Evolutionary conservation across 2,888 invertebrate genomes (phyloP), one percentile per base, ranked within the genome.

Genomic region (Thera britannica): DNA sequence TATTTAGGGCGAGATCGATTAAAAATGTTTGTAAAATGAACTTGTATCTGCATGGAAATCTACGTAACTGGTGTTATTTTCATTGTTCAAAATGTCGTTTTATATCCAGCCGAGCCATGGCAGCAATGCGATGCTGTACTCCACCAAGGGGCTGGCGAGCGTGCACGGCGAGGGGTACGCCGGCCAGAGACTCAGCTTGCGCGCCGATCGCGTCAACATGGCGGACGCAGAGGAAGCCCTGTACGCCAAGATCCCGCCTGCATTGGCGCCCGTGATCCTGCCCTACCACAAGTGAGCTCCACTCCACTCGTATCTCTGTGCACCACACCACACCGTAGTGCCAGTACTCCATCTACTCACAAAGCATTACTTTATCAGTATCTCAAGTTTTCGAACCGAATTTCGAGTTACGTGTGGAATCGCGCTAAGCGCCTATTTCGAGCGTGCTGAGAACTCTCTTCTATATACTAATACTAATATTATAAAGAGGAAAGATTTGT

Each of bases 281-380:
- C 92, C 92, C 0, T 74, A 68, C 0, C 92, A 92, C 72, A 91
- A 90, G 91, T 91, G 58, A 79, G 80, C 75, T 2, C 4, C 8
- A 46, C 44, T 9, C 8, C 2, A 9, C 9, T 46, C 1, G 2
- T 46, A 9, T 46, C 8, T 44, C 7, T 44, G 6, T 23, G 23
- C 23, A 23, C 23, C 23, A 23, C 23, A 23, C 23, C 23, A 23
- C 23, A 23, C 23, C 23, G 23, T 23, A 23, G 23, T 23, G 23
- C 23, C 23, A 23, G 23, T 23, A 23, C 23, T 23, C 23, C 23
- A 23, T 23, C 23, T 23, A 23, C 23, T 23, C 23, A 23, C 23
- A 23, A 23, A 23, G 23, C 23, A 23, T 23, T 23, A 23, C 23
- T 23, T 23, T 23, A 23, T 23, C 23, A 23, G 23, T 23, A 23